Evolutionary conservation across 2,113 vertebrate genomes (phyloP).

Genomic region (Phalacrocorax pelagicus): DNA sequence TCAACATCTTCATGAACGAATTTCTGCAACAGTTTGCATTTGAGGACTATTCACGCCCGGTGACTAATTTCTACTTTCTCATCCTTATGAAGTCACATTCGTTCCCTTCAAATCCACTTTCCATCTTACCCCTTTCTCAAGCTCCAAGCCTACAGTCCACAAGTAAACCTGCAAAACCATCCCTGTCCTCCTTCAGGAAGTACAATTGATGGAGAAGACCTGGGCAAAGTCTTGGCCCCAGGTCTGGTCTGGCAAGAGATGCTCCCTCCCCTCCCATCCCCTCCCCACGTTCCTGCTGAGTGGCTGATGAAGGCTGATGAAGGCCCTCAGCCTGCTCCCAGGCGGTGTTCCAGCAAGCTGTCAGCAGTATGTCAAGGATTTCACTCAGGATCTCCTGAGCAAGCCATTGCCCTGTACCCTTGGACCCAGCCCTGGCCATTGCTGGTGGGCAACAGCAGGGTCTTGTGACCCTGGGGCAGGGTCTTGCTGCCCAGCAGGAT

Average conservation of each 20-base stretch:
- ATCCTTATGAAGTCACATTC: background rate
- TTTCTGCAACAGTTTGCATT: background rate
- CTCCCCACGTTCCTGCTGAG: background rate
- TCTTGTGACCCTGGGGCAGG: background rate
- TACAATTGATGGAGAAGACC: background rate
- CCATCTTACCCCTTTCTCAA: background rate
- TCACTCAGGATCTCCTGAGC: background rate
- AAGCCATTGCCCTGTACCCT: background rate
- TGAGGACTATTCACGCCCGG: background rate
- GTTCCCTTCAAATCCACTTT: background rate
- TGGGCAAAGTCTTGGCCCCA: background rate
- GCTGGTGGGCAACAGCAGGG: background rate
- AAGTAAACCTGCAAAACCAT: background rate
- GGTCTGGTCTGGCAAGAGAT: background rate
- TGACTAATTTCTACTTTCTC: background rate
- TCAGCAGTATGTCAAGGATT: background rate
- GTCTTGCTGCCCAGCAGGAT: background rate
- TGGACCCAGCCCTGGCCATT: background rate
- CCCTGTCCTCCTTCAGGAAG: background rate
- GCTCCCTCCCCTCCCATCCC: background rate
- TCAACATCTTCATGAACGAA: background rate
- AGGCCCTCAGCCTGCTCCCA: background rate
- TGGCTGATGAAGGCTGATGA: background rate
- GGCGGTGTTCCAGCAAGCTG: background rate
- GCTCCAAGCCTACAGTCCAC: background rate